Conservation (phyloP, 2,113 vertebrate species). For the Oreochromis tanganicae region DNA sequence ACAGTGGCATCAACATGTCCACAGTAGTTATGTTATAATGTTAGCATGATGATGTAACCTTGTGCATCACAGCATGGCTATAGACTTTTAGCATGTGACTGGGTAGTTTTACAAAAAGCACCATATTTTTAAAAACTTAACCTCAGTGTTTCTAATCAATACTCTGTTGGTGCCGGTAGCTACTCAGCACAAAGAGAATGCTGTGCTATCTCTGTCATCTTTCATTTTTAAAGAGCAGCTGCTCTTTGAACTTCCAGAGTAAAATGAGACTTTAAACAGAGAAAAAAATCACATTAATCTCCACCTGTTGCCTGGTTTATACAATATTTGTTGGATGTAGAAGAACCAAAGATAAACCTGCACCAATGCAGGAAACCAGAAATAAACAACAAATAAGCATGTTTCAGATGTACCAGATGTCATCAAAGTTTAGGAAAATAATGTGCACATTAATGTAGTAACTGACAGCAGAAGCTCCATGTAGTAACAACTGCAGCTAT, state of each 20-base stretch:
- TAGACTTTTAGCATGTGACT: neutral
- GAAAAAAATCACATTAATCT: neutral
- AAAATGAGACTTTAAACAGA: neutral
- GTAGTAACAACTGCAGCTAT: neutral
- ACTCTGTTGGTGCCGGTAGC: neutral
- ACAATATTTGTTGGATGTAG: neutral
- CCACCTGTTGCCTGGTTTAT: neutral
- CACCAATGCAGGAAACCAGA: neutral
- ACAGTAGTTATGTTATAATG: neutral
- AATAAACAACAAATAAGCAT: neutral
- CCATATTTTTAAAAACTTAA: neutral
- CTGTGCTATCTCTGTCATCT: neutral
- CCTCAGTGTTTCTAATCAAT: neutral
- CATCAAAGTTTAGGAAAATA: neutral
- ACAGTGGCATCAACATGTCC: neutral
- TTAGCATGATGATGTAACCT: neutral
- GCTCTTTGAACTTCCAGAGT: neutral
- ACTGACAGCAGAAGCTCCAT: accelerated
- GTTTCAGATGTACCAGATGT: neutral
- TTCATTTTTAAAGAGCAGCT: neutral
- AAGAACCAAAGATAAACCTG: neutral
- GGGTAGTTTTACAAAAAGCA: neutral
- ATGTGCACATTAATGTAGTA: neutral
- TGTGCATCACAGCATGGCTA: neutral
- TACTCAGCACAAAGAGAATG: neutral